Base-by-base conservation (phyloP, 1,140 invertebrate genomes). In the Megalonaias nervosa region DNA sequence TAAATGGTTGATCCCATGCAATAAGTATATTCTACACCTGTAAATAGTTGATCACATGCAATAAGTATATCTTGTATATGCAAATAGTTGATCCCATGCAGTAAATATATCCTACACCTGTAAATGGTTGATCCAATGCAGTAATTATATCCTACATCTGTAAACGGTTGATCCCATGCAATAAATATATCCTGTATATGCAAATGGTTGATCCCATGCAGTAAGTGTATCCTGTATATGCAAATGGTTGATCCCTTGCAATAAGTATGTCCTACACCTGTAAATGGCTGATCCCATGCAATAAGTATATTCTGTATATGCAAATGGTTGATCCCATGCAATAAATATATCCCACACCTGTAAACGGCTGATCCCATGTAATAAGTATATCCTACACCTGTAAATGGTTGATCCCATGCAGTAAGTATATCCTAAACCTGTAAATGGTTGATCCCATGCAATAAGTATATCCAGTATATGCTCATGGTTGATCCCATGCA, bases 261-360 rank as follows among this genome's bases (percentile, higher is more conserved):
- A 96, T 97, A 91, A 94, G 93, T 92, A 69, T 65, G 2, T 26
- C 26, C 26, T 26, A 26, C 26, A 26, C 26, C 26, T 26, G 26
- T 26, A 26, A 26, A 26, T 2, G 26, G 26, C 2, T 26, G n/a
- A 26, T 96, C 96, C 31, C 97, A 99, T 92, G 95, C 97, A 70
- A 96, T 97, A 91, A 94, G 93, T 92, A 69, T 65, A 26, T 26
- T 2, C 26, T 26, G 26, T 26, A n/a, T n/a, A n/a, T n/a, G n/a
- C n/a, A 26, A 26, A 2, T 26, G 26, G 26, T 26, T 2, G 1
- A 26, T 96, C 96, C 31, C 97, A 99, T 92, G 95, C 97, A 70
- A 96, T 97, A 91, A 94, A 93, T 92, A 69, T 65, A 26, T 26
- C 26, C 26, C 2, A 26, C 26, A 26, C 26, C 26, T 26, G 26